Evolutionary conservation across 2,113 vertebrate genomes (phyloP), one percentile per base, ranked within the genome.

Genomic region (Sclerurus mexicanus): DNA sequence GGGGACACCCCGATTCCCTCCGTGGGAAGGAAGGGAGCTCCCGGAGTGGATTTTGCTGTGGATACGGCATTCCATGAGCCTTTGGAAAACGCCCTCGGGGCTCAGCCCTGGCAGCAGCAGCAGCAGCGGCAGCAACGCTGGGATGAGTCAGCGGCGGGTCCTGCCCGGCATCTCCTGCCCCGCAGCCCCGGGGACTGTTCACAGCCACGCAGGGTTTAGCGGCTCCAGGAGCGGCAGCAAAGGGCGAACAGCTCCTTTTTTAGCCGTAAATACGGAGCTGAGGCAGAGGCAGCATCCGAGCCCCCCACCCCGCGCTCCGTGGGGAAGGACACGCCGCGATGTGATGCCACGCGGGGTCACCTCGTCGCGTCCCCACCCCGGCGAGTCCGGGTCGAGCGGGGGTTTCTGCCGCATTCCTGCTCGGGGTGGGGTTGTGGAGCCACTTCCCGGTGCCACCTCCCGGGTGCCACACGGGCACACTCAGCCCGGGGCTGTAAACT

Each of bases 21-120:
- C 47, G 40, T 24, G 7, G 25, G 56, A 30, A 19, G 3, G 7
- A 5, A 9, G 35, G 35, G 31, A 0, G 7, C 14, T 56, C 16
- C 60, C 4, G 0, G 39, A 53, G 16, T 11, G 88, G 75, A 6
- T 6, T 52, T 39, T 46, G 42, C 25, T 24, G 0, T 1, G 27
- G 68, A 12, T 6, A 2, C n/a, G 0, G 10, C 2, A 1, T 2
- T 39, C 39, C n/a, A 19, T 0, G 20, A 44, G 11, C 40, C 12
- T 56, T 75, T 6, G 1, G 16, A 11, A 72, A 4, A 14, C 8
- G 2, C 67, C 35, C 5, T 2, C 10, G 7, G 85, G 24, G 25
- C 40, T 17, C 44, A 21, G 52, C 59, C 73, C 58, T 1, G 18
- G 60, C 4, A 4, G 33, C 66, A 19, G 18, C 4, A 4, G 33